Evolutionary conservation across 2,113 vertebrate species (phyloP).

Genomic region (Passer montanus): DNA sequence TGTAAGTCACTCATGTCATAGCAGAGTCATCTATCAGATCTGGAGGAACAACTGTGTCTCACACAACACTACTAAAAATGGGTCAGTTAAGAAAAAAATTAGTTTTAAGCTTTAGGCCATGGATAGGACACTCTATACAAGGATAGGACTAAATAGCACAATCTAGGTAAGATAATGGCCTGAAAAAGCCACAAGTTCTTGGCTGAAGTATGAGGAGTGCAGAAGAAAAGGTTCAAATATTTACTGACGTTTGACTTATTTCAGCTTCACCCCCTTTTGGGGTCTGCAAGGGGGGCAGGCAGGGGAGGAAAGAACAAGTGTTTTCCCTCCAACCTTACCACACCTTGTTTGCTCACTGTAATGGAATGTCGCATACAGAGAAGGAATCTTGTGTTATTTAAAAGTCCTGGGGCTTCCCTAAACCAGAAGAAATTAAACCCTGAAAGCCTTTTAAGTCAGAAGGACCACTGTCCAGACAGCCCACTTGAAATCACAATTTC

Average conservation of each 20-base stretch:
- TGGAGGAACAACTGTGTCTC: neutral
- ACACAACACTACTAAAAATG: neutral
- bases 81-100: neutral
- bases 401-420: neutral
- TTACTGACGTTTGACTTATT: constrained; percentile 1
- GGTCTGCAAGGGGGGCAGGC: neutral
- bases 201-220: neutral
- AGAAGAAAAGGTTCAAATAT: neutral
- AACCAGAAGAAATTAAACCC: neutral
- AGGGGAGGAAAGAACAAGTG: neutral
- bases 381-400: neutral
- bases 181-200: neutral
- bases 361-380: neutral
- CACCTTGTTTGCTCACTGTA: neutral
- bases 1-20: neutral
- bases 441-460: neutral
- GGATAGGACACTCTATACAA: neutral
- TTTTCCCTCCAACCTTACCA: neutral
- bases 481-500: neutral
- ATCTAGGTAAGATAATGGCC: neutral
- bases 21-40: neutral
- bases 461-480: neutral
- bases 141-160: neutral
- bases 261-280: neutral
- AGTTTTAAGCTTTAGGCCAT: neutral